Evolutionary conservation across 2,797 vertebrate species (phyloP).

Genomic region (Fratercula arctica): DNA sequence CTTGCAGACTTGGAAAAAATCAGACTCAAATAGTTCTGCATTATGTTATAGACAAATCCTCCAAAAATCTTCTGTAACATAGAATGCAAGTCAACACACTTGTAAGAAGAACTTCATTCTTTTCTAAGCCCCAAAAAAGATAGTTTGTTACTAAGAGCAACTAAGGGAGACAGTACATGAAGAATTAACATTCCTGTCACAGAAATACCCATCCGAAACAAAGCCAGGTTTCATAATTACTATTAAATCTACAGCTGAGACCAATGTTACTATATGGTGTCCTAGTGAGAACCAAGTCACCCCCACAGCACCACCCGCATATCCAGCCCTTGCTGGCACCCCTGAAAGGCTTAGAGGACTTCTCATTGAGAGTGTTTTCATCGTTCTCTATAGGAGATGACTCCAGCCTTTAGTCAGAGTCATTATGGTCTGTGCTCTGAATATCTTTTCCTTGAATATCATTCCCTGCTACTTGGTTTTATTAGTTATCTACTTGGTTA

Average conservation of each 20-base stretch:
- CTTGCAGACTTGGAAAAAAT: background rate
- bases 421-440: background rate
- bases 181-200: background rate
- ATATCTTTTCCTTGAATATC: background rate
- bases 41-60: background rate
- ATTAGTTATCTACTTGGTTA: background rate
- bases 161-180: background rate
- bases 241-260: background rate
- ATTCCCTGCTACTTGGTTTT: background rate
- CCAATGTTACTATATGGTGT: background rate
- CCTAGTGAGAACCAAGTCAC: background rate
- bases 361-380: background rate
- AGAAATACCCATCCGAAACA: background rate
- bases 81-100: background rate
- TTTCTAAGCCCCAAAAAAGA: background rate
- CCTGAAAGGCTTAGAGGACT: background rate
- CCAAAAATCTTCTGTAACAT: background rate
- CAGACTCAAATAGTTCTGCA: background rate
- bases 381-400: background rate
- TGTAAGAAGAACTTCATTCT: background rate
- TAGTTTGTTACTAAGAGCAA: background rate
- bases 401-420: background rate
- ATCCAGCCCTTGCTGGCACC: background rate
- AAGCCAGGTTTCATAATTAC: background rate
- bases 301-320: background rate